Base-by-base conservation (phyloP, 2,888 invertebrate species). In the Itoplectis maculator region DNA sequence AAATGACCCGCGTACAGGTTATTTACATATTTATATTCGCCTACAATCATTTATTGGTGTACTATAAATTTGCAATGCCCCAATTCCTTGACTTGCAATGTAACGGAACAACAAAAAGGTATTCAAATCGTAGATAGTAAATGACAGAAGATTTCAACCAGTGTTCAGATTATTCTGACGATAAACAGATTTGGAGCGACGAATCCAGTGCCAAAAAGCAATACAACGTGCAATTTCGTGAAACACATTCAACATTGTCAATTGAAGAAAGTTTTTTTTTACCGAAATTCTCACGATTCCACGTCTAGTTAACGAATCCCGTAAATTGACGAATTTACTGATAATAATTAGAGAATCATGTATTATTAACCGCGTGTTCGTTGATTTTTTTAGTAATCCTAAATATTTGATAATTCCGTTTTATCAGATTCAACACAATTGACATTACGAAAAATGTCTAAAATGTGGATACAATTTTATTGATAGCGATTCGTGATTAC, bases 201-300 rank as follows among this genome's bases (percentile, higher is more conserved):
- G 35, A 75, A 69, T 70, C 37, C 76, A 54, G 81, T 75, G 81
- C 81, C 81, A 81, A 81, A 81, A 61, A 61, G 9, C 18, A 61
- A 65, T 61, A 47, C 66, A 54, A 13, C 72, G 73, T 74, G 61
- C 65, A 70, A 61, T 77, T 51, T 69, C 61, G 69, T 61, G n/a
- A 40, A 47, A 37, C 23, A 37, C 23, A 15, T 15, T 70, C 35
- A 42, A 78, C 69, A 45, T 78, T 40, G 70, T 70, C 70, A 70
- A 70, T 69, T 69, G 23, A 20, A 49, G 47, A 51, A 61, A 49
- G 65, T 40, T 54, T 35, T 23, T 45, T 23, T 65, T 37, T 45
- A 15, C 8, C 15, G 6, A 37, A 15, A n/a, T 15, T 37, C 7
- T 35, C 35, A 15, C 35, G 59, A 59, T n/a, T n/a, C n/a, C 59